phyloP scores from a whole-genome alignment of 2,113 vertebrate species.

The Cinclus mexicanus region DNA sequence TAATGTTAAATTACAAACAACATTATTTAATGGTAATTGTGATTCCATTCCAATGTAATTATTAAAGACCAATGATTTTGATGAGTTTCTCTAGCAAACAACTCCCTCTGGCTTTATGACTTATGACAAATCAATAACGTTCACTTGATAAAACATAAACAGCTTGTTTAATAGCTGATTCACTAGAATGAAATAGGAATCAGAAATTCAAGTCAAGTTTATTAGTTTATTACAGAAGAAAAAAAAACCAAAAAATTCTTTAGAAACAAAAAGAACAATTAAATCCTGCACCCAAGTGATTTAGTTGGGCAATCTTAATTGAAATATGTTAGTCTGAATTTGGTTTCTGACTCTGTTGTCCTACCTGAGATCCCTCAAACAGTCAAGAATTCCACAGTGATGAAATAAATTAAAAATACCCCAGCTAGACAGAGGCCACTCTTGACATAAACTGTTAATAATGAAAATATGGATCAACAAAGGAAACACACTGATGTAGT shows the following conservation, averaged over 20 bases:
- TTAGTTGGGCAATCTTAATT: background rate
- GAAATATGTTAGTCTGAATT: background rate
- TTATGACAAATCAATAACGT: background rate
- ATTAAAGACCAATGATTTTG: background rate
- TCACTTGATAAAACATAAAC: background rate
- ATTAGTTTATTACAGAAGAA: background rate
- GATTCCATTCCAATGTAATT: background rate
- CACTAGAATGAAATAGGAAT: background rate
- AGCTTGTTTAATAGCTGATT: background rate
- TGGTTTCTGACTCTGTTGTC: constrained; percentile 7
- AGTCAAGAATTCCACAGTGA: constrained; percentile 28
- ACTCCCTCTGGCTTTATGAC: background rate
- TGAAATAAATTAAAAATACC: constrained; percentile 63
- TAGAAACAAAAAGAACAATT: background rate
- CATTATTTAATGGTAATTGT: background rate
- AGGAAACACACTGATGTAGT: constrained; percentile 61
- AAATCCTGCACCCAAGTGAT: background rate
- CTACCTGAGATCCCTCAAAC: constrained; percentile 8
- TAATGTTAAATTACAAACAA: background rate
- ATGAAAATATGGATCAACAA: constrained; percentile 65
- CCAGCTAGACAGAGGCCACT: background rate
- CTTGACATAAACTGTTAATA: constrained; percentile 70
- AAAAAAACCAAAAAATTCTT: background rate
- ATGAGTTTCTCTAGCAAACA: background rate
- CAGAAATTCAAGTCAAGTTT: background rate